A percentile compares a stretch with the other conserved stretches of the same genome.
phyloP scores from a whole-genome alignment of 2,888 invertebrate species.

The Pristionchus entomophagus region DNA sequence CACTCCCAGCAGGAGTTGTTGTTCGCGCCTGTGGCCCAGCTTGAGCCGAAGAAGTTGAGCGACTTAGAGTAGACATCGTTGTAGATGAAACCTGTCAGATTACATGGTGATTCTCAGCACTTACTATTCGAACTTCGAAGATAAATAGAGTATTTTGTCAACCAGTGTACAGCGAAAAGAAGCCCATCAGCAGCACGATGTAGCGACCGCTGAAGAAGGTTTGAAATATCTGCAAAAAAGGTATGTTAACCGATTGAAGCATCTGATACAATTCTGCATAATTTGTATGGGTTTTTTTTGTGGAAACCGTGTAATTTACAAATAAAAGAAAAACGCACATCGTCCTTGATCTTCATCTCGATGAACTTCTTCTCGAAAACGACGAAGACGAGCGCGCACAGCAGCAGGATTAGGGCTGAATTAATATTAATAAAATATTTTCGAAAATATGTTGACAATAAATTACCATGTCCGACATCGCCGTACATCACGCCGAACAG shows the following conservation, averaged over 20 bases:
- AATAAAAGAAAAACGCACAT: too few species aligned
- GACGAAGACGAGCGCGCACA: constrained; percentile 95
- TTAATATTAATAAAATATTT: not conserved
- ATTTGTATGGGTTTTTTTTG: too few species aligned
- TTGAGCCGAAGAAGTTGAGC: constrained; percentile 90
- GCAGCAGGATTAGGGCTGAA: constrained; percentile 86
- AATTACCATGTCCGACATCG: constrained; percentile 90
- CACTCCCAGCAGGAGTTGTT: constrained; percentile 28
- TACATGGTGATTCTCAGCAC: too few species aligned
- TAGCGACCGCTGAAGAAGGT: constrained; percentile 98
- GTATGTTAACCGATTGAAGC: not conserved
- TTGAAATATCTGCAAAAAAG: constrained; percentile 90
- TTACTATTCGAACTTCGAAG: too few species aligned
- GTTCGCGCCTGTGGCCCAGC: constrained; percentile 54
- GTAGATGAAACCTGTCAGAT: constrained; percentile 93
- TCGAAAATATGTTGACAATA: not conserved
- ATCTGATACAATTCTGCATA: too few species aligned
- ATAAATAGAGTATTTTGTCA: not conserved
- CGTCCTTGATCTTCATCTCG: constrained; percentile 71
- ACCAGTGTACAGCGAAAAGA: constrained; percentile 75
- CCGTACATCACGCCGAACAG: constrained; percentile 98
- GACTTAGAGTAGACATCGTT: constrained; percentile 98
- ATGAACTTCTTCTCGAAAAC: constrained; percentile 89
- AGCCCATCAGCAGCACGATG: constrained; percentile 87
- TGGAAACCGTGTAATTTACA: too few species aligned